Conservation (phyloP, 1,140 invertebrate species). For the Meloidogyne chitwoodi region DNA sequence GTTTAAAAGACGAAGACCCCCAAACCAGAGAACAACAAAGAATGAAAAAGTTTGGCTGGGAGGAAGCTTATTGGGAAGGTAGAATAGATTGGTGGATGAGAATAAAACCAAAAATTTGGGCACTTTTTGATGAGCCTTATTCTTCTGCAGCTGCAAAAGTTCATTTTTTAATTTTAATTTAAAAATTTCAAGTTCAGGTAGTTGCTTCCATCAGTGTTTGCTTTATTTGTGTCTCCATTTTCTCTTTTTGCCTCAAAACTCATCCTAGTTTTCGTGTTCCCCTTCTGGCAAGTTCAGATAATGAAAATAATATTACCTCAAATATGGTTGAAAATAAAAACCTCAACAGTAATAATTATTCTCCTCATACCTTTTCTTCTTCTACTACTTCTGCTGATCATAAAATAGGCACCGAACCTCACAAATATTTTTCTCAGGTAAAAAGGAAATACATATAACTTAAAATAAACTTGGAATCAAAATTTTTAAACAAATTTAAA, state of each 20-base stretch:
- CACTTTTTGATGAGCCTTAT: slow-evolving; percentile 83
- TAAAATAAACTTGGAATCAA: background rate
- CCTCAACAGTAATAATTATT: slow-evolving; percentile 3
- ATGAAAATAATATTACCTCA: background rate
- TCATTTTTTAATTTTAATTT: background rate
- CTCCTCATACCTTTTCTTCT: background rate
- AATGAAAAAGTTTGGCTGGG: slow-evolving; percentile 74
- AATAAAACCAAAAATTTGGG: slow-evolving; percentile 75
- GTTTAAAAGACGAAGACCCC: slow-evolving; percentile 69
- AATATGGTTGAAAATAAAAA: background rate
- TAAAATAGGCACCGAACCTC: slow-evolving; percentile 28
- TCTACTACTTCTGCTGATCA: slow-evolving; percentile 24
- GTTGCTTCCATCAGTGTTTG: slow-evolving; percentile 91
- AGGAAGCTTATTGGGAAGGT: slow-evolving; percentile 68
- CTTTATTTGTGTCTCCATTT: slow-evolving; percentile 95
- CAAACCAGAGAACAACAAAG: slow-evolving; percentile 72
- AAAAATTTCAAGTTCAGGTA: slow-evolving; percentile 70
- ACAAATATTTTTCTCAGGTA: slow-evolving; percentile 43
- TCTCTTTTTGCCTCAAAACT: slow-evolving; percentile 91
- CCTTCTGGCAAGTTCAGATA: slow-evolving; percentile 4
- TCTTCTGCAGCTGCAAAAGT: slow-evolving; percentile 66
- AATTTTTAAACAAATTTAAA: too few species aligned
- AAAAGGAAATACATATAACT: too few species aligned
- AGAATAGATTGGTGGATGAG: slow-evolving; percentile 47
- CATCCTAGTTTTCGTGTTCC: slow-evolving; percentile 65